Evolutionary conservation across 2,888 invertebrate species (phyloP), one percentile per base, ranked within the genome.

Genomic region (Eubasilissa splendida): DNA sequence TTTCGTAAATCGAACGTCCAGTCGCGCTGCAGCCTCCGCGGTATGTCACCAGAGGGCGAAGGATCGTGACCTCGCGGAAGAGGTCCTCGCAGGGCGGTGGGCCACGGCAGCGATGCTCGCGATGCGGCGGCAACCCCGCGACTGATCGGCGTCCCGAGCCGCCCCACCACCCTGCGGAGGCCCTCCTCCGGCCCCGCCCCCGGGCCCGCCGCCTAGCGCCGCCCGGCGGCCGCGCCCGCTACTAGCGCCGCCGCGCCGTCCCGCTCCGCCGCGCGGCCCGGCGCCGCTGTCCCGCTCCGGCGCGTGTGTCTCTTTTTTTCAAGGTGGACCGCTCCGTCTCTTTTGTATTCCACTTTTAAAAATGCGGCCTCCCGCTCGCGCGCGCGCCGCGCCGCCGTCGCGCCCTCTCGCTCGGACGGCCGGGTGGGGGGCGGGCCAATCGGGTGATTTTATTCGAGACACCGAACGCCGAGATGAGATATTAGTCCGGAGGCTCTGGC

Each of bases 301-400:
- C 76, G 75, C 63, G 73, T 77, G 76, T 82, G 80, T 75, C 82
- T 80, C 78, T 83, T 83, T 83, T 83, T 83, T 83, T 81, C 76
- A 78, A 81, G 78, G 78, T 76, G 81, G 81, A 78, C 81, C 76
- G 68, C 78, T 79, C 81, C 76, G 78, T 82, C 81, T 78, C 80
- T 82, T 83, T 83, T 82, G 79, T 79, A 79, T 78, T 74, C 66
- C 81, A 81, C 81, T 81, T 81, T 81, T 81, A 76, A 78, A 78
- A 78, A 71, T 58, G 54, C 31, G 12, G 54, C 73, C 10, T 76
- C 70, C 73, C 79, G 53, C 63, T 79, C 79, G 76, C 71, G 22
- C 71, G 68, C 56, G 56, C 71, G 75, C 22, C 59, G 56, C 42
- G 42, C 31, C 50, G 54, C 22, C 53, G 70, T 76, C 31, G 74